Conservation (phyloP, 23 tunicate species). For the Halocynthia aurantium region DNA sequence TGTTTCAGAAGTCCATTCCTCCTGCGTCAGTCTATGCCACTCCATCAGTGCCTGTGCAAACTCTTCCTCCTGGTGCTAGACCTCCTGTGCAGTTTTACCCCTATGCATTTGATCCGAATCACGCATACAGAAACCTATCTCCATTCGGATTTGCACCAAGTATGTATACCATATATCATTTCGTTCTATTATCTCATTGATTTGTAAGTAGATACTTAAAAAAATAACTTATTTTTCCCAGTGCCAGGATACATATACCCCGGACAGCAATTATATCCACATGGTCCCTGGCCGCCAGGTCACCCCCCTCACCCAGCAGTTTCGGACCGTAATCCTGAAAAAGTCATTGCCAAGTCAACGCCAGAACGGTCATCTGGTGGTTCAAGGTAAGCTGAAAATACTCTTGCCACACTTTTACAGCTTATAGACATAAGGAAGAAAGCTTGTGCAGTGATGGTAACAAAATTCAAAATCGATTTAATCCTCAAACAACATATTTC, state of each 20-base stretch:
- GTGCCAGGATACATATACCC: constrained; percentile 14
- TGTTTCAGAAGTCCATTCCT: neutral
- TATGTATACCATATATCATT: neutral
- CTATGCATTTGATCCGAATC: constrained; percentile 5
- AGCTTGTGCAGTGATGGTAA: constrained; percentile 3
- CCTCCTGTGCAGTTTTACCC: constrained; percentile 23
- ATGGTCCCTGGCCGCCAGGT: constrained; percentile 17
- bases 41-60: neutral
- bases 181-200: neutral
- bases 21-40: constrained; percentile 11
- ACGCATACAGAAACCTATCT: neutral
- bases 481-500: neutral
- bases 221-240: neutral
- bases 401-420: neutral
- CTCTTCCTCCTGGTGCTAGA: constrained; percentile 4
- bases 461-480: neutral
- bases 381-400: constrained; percentile 30
- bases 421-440: constrained; percentile 2
- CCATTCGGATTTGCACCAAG: constrained; percentile 3
- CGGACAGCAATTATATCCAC: neutral
- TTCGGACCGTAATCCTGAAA: constrained; percentile 22
- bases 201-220: neutral
- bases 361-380: constrained; percentile 30
- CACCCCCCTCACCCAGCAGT: constrained; percentile 17
- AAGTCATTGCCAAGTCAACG: constrained; percentile 24